phyloP scores from a whole-genome alignment of 1,140 invertebrate species.

The Temnothorax longispinosus region DNA sequence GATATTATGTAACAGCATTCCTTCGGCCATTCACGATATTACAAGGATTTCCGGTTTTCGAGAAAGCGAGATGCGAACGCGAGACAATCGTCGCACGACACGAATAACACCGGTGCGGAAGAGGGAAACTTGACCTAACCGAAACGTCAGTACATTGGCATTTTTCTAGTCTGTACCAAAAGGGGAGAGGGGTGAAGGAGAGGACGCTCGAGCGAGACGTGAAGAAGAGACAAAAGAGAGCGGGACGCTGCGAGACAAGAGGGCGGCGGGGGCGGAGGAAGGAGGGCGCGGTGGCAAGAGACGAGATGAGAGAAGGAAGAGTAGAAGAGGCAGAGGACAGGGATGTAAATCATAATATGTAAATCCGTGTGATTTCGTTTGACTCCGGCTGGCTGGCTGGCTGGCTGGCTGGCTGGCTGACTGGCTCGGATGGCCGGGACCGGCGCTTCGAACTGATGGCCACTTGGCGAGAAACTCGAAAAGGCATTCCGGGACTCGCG shows the following conservation, averaged over 20 bases:
- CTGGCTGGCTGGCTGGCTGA: constrained; percentile 60
- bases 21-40: neutral
- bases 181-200: neutral
- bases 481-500: constrained; percentile 73
- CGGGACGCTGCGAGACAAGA: constrained; percentile 20
- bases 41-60: constrained; percentile 5
- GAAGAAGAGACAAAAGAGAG: constrained; percentile 23
- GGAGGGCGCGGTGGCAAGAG: neutral
- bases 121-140: neutral
- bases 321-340: constrained; percentile 76
- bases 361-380: constrained; percentile 83
- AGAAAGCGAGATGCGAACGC: neutral
- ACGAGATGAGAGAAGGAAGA: constrained; percentile 55
- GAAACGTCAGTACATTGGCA: constrained; percentile 18
- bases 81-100: neutral
- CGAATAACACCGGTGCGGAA: neutral
- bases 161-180: neutral
- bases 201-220: neutral
- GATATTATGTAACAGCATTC: neutral
- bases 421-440: constrained; percentile 66
- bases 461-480: constrained; percentile 80
- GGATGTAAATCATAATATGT: constrained; percentile 85
- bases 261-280: neutral
- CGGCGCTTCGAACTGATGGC: constrained; percentile 78
- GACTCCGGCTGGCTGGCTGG: constrained; percentile 74